Evolutionary conservation across 2,888 invertebrate species (phyloP), one percentile per base, ranked within the genome.

Genomic region (Muschampia plurimacula): DNA sequence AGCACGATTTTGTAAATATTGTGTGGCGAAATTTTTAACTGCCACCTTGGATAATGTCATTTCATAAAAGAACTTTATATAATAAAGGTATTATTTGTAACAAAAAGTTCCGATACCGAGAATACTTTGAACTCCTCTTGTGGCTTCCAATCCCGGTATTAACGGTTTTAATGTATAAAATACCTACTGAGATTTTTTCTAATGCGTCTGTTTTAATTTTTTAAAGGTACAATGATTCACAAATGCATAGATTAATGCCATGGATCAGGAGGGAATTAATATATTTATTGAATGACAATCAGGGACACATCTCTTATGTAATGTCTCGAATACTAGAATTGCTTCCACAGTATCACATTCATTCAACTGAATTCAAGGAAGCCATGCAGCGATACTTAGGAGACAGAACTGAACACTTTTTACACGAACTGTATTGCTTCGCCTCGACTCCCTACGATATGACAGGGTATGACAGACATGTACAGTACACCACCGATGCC

Each of bases 221-320:
- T 91, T 93, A n/a, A 84, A 97, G 97, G 88, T 95, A 96, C 84
- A 96, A 98, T 91, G 97, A 97, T 72, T 96, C 97, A 13, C 97
- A 97, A 86, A 95, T 97, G 76, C 97, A 97, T 86, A 96, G 99
- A 1, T 94, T 99, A 70, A 96, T 97, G 76, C 97, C 97, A 1
- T 99, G 98, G 98, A 92, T 99, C 44, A 97, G 97, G 86, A 95
- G 99, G 76, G 99, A 99, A 89, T 92, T 99, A 41, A 95, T 96
- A 79, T 97, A 96, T 74, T 94, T 98, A 68, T 89, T 98, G 36
- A 95, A 96, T 77, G 95, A 96, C 77, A 95, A 96, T 81, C 89
- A 95, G 2, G 95, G 95, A 15, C 95, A 96, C 81, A 95, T 97
- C 71, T 95, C 96, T 63, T 96, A 96, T 80, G 96, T 97, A 0